phyloP scores from a whole-genome alignment of 2,888 invertebrate genomes.

The Cremastobaeus sp. region DNA sequence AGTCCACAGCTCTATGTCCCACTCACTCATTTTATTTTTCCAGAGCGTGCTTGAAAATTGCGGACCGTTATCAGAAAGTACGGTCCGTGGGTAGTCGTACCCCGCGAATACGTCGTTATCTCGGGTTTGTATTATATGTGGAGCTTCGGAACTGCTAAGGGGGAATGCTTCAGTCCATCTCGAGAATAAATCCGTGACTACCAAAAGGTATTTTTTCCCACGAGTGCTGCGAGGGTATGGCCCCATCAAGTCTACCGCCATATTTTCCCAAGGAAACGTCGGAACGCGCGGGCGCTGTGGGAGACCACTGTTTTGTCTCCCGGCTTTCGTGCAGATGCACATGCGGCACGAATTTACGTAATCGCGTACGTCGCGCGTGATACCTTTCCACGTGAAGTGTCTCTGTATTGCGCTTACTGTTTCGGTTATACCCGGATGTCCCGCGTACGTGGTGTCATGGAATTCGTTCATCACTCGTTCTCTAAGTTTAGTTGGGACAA shows the following conservation, averaged over 20 bases:
- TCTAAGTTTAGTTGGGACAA: slow-evolving; percentile 5
- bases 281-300: slow-evolving; percentile 14
- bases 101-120: slow-evolving; percentile 7
- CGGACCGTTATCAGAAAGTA: slow-evolving; percentile 11
- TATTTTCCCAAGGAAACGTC: slow-evolving; percentile 13
- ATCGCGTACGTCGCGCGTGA: not conserved
- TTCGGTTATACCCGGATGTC: slow-evolving; percentile 18
- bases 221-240: slow-evolving; percentile 13
- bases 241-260: slow-evolving; percentile 21
- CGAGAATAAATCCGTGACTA: slow-evolving; percentile 32
- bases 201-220: slow-evolving; percentile 21
- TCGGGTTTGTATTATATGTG: not conserved
- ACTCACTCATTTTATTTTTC: no score
- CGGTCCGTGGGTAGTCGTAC: slow-evolving; percentile 4
- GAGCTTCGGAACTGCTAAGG: slow-evolving; percentile 1
- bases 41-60: slow-evolving; percentile 3
- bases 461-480: slow-evolving; percentile 14
- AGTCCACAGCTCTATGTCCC: no score
- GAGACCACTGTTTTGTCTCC: not conserved
- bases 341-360: slow-evolving; percentile 21
- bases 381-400: slow-evolving; percentile 19
- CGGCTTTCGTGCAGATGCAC: slow-evolving; percentile 15
- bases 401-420: slow-evolving; percentile 8
- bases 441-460: slow-evolving; percentile 19
- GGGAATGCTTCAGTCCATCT: slow-evolving; percentile 22